These are phyloP conservation scores for Lepisosteus osseus DNA, from an alignment of 2,113 vertebrate species.

Conservation along the genomic window DNA sequence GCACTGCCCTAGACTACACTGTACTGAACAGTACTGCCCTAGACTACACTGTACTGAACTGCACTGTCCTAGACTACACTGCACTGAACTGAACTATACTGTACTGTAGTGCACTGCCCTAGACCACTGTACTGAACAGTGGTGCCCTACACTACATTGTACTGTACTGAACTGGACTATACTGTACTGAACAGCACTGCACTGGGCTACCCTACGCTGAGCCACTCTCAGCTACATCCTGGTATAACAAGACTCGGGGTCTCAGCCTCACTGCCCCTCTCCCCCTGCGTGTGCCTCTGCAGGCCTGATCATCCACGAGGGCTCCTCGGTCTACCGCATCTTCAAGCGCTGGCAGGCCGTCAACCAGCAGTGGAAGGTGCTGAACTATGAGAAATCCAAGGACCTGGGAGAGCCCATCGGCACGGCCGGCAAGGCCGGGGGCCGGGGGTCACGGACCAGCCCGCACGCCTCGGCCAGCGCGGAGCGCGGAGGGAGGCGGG, in stretches of 20 bases:
- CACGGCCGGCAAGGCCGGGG: constrained; percentile 66
- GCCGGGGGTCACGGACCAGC: constrained; percentile 69
- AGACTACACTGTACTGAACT: too few species aligned
- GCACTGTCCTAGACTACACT: too few species aligned
- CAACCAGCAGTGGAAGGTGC: constrained; percentile 92
- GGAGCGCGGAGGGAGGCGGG: constrained; percentile 62
- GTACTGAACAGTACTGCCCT: too few species aligned
- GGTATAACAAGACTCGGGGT: not conserved
- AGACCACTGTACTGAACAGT: too few species aligned
- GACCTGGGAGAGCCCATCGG: constrained; percentile 83
- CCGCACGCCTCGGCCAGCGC: constrained; percentile 66
- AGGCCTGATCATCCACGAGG: constrained; percentile 90
- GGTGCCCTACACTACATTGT: too few species aligned
- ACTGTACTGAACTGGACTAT: too few species aligned
- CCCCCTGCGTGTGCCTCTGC: constrained; percentile 21
- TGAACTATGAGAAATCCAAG: constrained; percentile 91
- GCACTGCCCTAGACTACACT: too few species aligned
- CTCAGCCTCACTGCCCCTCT: constrained; percentile 20
- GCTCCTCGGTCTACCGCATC: constrained; percentile 88
- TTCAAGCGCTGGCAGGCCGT: constrained; percentile 94
- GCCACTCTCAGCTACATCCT: not conserved
- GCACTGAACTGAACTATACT: too few species aligned
- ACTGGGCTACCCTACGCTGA: not conserved
- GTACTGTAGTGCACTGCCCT: too few species aligned
- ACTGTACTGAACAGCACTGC: constrained; percentile 9